Conservation (phyloP, 2,797 vertebrate genomes). For the Acridotheres tristis region DNA sequence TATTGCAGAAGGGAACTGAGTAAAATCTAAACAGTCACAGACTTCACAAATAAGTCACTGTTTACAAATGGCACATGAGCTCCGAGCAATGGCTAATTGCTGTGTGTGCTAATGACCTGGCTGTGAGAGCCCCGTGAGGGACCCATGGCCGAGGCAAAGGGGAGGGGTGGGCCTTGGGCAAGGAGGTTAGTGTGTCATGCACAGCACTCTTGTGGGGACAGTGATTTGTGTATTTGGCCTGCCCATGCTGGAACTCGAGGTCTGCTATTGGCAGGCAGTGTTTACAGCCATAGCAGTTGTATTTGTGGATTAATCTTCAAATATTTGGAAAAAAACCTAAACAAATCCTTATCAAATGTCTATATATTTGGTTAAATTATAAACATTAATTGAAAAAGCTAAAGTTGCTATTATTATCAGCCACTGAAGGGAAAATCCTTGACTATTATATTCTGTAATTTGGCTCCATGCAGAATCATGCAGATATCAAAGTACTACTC, state of each 20-base stretch:
- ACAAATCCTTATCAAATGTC: background rate
- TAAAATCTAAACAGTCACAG: background rate
- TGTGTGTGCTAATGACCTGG: fast-evolving
- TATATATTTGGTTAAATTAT: background rate
- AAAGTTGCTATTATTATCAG: background rate
- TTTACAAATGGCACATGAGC: background rate
- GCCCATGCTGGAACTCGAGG: background rate
- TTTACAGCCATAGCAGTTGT: background rate
- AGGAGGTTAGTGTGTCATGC: no score
- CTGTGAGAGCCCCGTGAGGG: fast-evolving
- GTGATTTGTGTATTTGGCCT: no score
- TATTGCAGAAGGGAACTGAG: background rate
- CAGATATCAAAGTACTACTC: background rate
- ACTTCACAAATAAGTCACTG: background rate
- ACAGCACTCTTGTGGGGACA: background rate
- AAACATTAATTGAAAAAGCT: background rate
- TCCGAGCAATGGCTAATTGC: background rate
- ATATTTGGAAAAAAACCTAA: background rate
- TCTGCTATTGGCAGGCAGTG: background rate
- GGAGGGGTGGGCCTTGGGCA: background rate
- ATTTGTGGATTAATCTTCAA: background rate
- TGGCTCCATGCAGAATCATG: background rate
- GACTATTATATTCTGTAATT: background rate
- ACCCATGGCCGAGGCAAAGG: fast-evolving
- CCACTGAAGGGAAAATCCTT: background rate